Conservation (phyloP, 2,113 vertebrate species). For the Hiodon tergisus region DNA sequence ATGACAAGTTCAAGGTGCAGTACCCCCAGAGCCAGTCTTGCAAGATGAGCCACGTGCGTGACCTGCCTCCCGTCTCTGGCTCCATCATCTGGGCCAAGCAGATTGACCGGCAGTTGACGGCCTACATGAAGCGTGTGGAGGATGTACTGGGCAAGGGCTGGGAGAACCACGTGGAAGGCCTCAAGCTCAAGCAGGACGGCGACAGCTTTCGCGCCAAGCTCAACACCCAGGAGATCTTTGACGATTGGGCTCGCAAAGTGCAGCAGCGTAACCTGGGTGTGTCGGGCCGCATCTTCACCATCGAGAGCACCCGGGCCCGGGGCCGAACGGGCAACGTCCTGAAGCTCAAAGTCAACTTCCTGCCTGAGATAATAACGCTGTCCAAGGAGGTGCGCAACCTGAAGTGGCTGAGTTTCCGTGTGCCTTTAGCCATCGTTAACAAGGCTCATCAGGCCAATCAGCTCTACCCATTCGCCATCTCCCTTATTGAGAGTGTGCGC, state of each 20-base stretch:
- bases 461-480: conserved; percentile 96
- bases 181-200: conserved; percentile 97
- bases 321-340: conserved; percentile 86
- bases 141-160: conserved; percentile 96
- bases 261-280: conserved; percentile 97
- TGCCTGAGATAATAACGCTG: conserved; percentile 95
- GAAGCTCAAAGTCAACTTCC: conserved; percentile 95
- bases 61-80: conserved; percentile 89
- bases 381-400: conserved; percentile 97
- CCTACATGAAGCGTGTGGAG: conserved; percentile 98
- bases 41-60: conserved; percentile 96
- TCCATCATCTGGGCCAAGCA: conserved; percentile 99
- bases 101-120: conserved; percentile 93
- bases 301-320: conserved; percentile 85
- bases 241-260: conserved; percentile 96
- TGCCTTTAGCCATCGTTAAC: conserved; percentile 94
- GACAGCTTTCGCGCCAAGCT: conserved; percentile 98
- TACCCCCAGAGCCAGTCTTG: conserved; percentile 97
- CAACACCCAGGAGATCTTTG: conserved; percentile 97
- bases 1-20: conserved; percentile 98
- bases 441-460: conserved; percentile 98
- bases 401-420: conserved; percentile 97
- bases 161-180: conserved; percentile 97
- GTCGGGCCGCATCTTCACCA: conserved; percentile 94
- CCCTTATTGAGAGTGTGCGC: conserved; percentile 93